These are phyloP conservation scores for Cosmopolites sordidus DNA, from an alignment of 2,888 invertebrate genomes.

Conservation along the genomic window DNA sequence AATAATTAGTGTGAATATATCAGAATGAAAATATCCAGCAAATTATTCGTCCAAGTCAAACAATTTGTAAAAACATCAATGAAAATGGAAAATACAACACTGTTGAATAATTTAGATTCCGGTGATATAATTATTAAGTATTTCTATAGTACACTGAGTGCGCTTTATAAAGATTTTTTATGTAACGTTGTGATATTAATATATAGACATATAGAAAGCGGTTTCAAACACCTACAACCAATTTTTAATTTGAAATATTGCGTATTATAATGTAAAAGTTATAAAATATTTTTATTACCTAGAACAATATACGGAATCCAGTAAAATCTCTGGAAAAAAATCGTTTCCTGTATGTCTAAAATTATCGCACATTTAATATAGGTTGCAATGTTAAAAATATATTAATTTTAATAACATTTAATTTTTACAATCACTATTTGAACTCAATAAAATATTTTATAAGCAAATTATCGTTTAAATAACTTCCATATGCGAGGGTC, in stretches of 20 bases:
- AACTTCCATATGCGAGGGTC: too few species aligned
- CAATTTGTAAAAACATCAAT: too few species aligned
- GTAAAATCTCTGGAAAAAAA: too few species aligned
- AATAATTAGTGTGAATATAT: too few species aligned
- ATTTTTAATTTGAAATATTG: too few species aligned
- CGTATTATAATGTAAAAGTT: too few species aligned
- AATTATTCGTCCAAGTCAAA: too few species aligned
- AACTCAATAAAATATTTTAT: conserved; percentile 48
- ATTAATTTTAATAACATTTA: conserved; percentile 24
- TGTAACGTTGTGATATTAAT: conserved; percentile 43
- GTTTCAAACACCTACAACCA: not conserved
- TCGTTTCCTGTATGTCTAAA: conserved; percentile 44
- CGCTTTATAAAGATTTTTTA: conserved; percentile 40
- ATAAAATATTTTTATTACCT: not conserved
- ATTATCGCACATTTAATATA: conserved; percentile 40
- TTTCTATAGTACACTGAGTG: conserved; percentile 40
- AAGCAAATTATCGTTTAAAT: conserved; percentile 32
- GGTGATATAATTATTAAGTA: conserved; percentile 48
- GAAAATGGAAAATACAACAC: too few species aligned
- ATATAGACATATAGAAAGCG: conserved; percentile 42
- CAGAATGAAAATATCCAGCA: too few species aligned
- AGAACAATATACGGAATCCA: not conserved
- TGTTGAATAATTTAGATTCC: conserved; percentile 32
- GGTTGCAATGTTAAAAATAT: conserved; percentile 24
- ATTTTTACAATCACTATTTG: conserved; percentile 40